Base-by-base conservation (phyloP, 2,888 invertebrate species). In the Scaptomyza parva region DNA sequence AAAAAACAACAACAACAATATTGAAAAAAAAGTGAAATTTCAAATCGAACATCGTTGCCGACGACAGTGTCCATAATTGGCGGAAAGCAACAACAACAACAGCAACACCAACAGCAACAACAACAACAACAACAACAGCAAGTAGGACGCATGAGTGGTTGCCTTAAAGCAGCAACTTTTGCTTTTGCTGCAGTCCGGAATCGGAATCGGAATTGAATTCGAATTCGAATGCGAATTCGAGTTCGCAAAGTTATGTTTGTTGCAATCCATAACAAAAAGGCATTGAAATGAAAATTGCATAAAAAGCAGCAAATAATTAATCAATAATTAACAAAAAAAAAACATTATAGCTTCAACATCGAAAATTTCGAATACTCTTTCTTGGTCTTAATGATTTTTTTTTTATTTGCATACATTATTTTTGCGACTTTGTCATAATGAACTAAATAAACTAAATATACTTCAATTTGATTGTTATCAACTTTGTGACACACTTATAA, bases 91-190 rank as follows among this genome's bases (percentile, higher is more conserved):
- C 68, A 59, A 48, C 55, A 65, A 48, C 67, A 68, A 50, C 59
- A 72, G 35, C 54, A 69, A 20, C n/a, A n/a, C n/a, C 28, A 17
- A 28, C 8, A 37, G 58, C 75, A 64, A 65, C 68, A 59, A 48
- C 55, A 65, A 48, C 67, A 68, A 50, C 59, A 72, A 39, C 54
- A 69, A 20, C 28, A 17, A 28, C 8, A 37, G 58, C 75, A 64
- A 65, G 62, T 79, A 76, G 84, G 79, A 79, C 77, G 79, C 80
- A 69, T 70, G 60, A 80, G 66, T 83, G 81, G 65, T 52, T 80
- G 69, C 65, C 65, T 37, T 47, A 62, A 58, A 55, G 57, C 57
- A 52, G 33, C 26, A 60, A 44, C 50, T 6, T 8, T 2, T 47
- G 26, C 44, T 5, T 12, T 18, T 18, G 12, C 20, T 53, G 24